Evolutionary conservation across 2,888 invertebrate species (phyloP).

Genomic region (Sthenelais limicola): DNA sequence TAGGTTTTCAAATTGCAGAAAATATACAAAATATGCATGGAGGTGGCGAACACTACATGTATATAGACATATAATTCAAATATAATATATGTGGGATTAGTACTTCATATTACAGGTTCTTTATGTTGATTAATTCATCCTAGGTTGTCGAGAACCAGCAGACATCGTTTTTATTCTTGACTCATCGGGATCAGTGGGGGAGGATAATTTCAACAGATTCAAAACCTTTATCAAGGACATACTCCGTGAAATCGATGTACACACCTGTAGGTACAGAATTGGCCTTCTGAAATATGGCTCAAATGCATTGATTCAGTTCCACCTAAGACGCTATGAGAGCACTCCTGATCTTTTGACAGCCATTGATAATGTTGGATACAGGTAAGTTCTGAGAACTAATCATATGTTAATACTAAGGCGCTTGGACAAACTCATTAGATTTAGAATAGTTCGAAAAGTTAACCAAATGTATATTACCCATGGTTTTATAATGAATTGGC

Average conservation of each 20-base stretch:
- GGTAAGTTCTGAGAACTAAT: neutral
- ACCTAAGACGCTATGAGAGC: conserved; percentile 54
- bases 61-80: no score
- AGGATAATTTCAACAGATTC: conserved; percentile 62
- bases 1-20: no score
- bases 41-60: no score
- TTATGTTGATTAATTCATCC: neutral
- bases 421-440: no score
- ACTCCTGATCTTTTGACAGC: conserved; percentile 54
- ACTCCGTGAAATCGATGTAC: conserved; percentile 60
- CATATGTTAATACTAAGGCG: no score
- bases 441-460: no score
- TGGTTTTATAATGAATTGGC: no score
- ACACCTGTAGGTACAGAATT: conserved; percentile 62
- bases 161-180: conserved; percentile 68
- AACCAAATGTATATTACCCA: no score
- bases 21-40: no score
- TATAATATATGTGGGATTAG: no score
- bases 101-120: no score
- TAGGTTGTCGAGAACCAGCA: conserved; percentile 59
- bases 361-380: conserved; percentile 58
- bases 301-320: conserved; percentile 54
- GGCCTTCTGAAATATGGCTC: conserved; percentile 59
- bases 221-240: conserved; percentile 63
- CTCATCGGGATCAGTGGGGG: conserved; percentile 67